These are phyloP conservation scores for Leptinotarsa rubiginosa DNA, from an alignment of 2,888 invertebrate species.

Conservation along the genomic window DNA sequence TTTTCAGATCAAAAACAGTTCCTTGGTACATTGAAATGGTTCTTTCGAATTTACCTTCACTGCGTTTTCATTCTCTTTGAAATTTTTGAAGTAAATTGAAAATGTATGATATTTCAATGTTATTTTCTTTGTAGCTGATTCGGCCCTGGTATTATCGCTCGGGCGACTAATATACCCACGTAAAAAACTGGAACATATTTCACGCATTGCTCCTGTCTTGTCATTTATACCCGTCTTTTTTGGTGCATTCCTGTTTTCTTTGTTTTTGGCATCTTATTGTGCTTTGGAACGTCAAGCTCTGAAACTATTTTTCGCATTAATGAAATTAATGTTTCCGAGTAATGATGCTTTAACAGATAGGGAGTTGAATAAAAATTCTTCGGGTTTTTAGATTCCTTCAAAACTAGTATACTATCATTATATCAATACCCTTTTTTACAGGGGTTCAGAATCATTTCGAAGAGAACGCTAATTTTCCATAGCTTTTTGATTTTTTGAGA, in stretches of 20 bases:
- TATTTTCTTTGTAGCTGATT: not conserved
- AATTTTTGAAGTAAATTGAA: too few species aligned
- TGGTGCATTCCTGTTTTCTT: constrained; percentile 29
- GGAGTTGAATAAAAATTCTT: not conserved
- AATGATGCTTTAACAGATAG: constrained; percentile 2
- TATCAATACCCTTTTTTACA: too few species aligned
- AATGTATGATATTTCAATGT: too few species aligned
- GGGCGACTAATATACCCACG: constrained; percentile 60
- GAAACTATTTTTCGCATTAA: constrained; percentile 13
- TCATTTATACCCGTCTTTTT: constrained; percentile 57
- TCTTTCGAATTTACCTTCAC: too few species aligned
- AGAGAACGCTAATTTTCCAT: too few species aligned
- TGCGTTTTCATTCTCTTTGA: too few species aligned
- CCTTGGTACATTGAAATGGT: too few species aligned
- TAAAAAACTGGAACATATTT: constrained; percentile 57
- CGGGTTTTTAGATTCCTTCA: not conserved
- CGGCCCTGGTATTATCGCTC: constrained; percentile 6
- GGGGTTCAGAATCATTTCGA: too few species aligned
- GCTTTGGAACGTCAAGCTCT: constrained; percentile 1
- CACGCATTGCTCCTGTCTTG: constrained; percentile 58
- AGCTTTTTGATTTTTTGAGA: too few species aligned
- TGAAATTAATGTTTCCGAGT: constrained; percentile 12
- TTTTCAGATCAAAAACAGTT: too few species aligned
- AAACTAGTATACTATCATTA: too few species aligned
- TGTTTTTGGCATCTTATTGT: constrained; percentile 18